Conservation (phyloP, 2,888 invertebrate genomes). For the Drosophila hamatofila region DNA sequence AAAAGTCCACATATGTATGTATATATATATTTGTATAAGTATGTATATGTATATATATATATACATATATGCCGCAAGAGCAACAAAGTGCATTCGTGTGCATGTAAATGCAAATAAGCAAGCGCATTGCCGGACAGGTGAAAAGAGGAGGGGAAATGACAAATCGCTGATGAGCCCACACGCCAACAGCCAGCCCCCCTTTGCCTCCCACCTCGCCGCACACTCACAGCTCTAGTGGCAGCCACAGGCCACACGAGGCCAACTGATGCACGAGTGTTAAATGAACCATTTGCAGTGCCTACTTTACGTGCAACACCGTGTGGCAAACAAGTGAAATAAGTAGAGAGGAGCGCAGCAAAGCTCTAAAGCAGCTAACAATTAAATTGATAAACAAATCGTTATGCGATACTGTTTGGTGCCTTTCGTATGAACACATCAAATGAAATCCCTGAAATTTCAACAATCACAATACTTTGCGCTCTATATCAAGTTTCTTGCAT, state of each 20-base stretch:
- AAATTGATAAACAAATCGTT: not conserved
- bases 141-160: slow-evolving; percentile 42
- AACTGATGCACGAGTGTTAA: slow-evolving; percentile 53
- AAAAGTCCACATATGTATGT: slow-evolving; percentile 20
- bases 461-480: not conserved
- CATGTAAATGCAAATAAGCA: slow-evolving; percentile 66
- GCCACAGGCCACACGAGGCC: slow-evolving; percentile 12
- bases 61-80: slow-evolving; percentile 37
- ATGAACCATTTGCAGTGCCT: slow-evolving; percentile 50
- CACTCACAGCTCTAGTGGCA: not conserved
- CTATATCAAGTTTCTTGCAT: not conserved
- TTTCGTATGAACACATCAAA: not conserved
- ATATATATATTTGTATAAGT: slow-evolving; percentile 27
- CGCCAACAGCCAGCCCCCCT: slow-evolving; percentile 3
- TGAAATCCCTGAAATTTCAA: not conserved
- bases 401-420: not conserved
- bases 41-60: not conserved
- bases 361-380: slow-evolving; percentile 1
- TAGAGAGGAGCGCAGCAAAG: not conserved
- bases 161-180: slow-evolving; percentile 66
- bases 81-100: slow-evolving; percentile 62
- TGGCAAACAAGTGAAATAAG: slow-evolving; percentile 32
- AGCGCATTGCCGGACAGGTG: slow-evolving; percentile 28
- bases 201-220: not conserved
- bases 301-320: slow-evolving; percentile 43